These are phyloP conservation scores for Actenoides hombroni DNA, from an alignment of 2,113 vertebrate genomes.

Conservation along the genomic window DNA sequence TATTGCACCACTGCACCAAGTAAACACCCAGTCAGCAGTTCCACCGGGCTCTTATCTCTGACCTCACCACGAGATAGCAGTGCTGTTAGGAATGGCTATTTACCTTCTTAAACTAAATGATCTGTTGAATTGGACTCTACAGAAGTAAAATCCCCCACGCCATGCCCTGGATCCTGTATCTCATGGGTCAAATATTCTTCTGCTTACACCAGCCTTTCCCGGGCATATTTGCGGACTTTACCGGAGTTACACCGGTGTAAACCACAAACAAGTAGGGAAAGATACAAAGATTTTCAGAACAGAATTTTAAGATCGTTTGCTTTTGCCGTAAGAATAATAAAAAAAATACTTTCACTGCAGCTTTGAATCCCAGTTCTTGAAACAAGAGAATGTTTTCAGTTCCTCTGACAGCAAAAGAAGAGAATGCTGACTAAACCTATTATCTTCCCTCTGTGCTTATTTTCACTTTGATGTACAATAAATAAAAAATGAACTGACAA, in stretches of 20 bases:
- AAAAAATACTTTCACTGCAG: not conserved
- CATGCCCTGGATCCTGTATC: not conserved
- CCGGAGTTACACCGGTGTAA: not conserved
- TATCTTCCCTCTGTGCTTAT: conserved; percentile 33
- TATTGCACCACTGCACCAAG: not conserved
- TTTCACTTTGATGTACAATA: conserved; percentile 71
- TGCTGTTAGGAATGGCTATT: not conserved
- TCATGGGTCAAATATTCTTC: not conserved
- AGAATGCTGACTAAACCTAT: conserved; percentile 44
- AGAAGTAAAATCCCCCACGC: not conserved
- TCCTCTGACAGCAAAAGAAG: not conserved
- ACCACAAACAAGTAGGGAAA: not conserved
- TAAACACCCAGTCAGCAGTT: not conserved
- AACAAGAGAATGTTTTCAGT: conserved; percentile 16
- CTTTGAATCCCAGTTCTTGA: not conserved
- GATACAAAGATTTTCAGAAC: not conserved
- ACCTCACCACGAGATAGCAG: not conserved
- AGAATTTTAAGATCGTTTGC: not conserved
- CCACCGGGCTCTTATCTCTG: not conserved
- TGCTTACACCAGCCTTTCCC: not conserved
- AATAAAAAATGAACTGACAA: conserved; percentile 68
- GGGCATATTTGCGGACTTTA: not conserved
- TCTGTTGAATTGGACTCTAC: not conserved
- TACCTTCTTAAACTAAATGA: not conserved
- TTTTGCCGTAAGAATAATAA: not conserved